Evolutionary conservation across 1,140 invertebrate genomes (phyloP).

Genomic region (Magallana ariakensis): DNA sequence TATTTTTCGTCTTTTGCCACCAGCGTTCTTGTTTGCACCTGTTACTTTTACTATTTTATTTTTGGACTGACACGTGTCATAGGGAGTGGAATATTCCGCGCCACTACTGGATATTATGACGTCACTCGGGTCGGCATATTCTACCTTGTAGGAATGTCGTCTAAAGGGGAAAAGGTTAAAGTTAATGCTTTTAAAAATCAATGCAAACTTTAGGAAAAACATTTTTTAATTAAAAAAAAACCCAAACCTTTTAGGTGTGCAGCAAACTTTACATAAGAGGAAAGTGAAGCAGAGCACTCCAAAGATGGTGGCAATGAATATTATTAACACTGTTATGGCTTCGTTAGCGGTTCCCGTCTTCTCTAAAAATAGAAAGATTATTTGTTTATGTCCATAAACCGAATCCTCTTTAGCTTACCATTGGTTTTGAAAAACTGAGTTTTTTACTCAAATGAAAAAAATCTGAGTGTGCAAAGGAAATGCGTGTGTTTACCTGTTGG

Average conservation of each 20-base stretch:
- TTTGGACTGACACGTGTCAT: constrained; percentile 4
- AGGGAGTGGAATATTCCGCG: constrained; percentile 6
- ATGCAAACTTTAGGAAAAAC: neutral
- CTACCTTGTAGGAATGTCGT: constrained; percentile 2
- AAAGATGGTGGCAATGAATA: neutral
- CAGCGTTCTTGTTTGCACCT: neutral
- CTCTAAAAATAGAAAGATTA: neutral
- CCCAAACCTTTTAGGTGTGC: constrained; percentile 9
- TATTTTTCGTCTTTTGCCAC: neutral
- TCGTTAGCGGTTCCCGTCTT: neutral
- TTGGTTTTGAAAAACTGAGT: too few relatives aligned
- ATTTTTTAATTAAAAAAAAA: neutral
- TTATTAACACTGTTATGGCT: neutral
- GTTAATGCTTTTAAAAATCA: neutral
- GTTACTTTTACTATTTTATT: constrained; percentile 7
- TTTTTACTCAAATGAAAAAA: too few relatives aligned
- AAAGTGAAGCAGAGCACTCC: neutral
- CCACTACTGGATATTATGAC: constrained; percentile 7
- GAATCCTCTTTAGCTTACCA: too few relatives aligned
- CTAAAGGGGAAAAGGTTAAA: neutral
- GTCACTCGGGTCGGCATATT: constrained; percentile 24
- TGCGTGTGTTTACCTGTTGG: neutral
- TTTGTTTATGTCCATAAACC: too few relatives aligned
- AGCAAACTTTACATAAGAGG: neutral
- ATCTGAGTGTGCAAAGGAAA: neutral